phyloP scores from a whole-genome alignment of 2,888 invertebrate genomes.

The Lycocerus yunnanus region DNA sequence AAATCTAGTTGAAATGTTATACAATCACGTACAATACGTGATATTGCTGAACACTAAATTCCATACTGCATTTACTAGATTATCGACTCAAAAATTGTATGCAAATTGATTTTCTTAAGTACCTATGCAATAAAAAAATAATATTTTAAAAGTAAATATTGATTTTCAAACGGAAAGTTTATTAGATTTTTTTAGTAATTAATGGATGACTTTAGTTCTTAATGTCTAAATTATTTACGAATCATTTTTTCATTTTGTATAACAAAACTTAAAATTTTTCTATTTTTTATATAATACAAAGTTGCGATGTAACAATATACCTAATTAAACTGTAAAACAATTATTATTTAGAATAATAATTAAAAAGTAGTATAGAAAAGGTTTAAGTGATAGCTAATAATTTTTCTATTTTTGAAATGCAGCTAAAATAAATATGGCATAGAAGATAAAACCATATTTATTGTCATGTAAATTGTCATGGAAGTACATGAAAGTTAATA shows the following conservation, averaged over 20 bases:
- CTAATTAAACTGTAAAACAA: too few species aligned
- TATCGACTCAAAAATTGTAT: neutral
- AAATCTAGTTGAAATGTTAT: neutral
- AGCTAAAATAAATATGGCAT: neutral
- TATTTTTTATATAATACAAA: too few species aligned
- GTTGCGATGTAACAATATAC: too few species aligned
- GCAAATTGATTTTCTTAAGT: neutral
- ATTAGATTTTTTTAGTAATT: neutral
- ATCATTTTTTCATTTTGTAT: neutral
- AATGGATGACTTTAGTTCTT: too few species aligned
- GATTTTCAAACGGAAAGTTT: neutral
- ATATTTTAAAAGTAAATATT: neutral
- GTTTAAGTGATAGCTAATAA: neutral
- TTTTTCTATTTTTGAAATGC: neutral
- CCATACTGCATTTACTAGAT: neutral
- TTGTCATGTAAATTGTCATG: constrained; percentile 9
- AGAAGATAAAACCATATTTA: neutral
- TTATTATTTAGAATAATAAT: neutral
- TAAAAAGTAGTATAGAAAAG: neutral
- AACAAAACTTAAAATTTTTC: neutral
- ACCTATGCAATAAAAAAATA: neutral
- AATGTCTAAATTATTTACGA: too few species aligned
- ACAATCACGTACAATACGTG: neutral
- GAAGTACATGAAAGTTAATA: constrained; percentile 19
- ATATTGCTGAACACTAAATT: neutral